Base-by-base conservation (phyloP, 2,113 vertebrate species). In the Puma concolor region DNA sequence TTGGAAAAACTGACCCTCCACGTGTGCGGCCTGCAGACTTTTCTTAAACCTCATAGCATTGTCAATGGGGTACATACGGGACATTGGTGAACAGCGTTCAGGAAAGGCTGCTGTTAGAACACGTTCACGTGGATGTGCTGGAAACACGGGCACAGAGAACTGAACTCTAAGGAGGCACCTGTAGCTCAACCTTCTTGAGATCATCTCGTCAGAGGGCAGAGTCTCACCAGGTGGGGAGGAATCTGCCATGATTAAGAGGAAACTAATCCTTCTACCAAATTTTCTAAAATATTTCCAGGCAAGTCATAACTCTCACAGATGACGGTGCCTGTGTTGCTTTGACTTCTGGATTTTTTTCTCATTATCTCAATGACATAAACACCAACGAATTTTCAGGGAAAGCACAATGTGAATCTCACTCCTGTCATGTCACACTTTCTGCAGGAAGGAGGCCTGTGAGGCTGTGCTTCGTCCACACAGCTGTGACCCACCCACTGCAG, bases 51-150 rank as follows among this genome's bases (percentile, higher is more conserved):
- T 17, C 16, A 16, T 0, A 0, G 83, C n/a, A 33, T 0, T 23
- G 29, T 66, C n/a, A 3, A 4, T 0, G 7, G 7, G 8, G 38
- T 1, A 13, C 1, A 9, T 29, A 27, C 7, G 36, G 7, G 31
- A 5, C 25, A 10, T 0, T 1, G 5, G 5, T 11, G n/a, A 67
- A 29, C 0, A 1, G 9, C 13, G 6, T 33, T 16, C 8, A 23
- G 64, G 64, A 19, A 23, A 19, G 44, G 36, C 13, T 19, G 4
- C 13, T 4, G 1, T 16, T 0, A 2, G 31, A 60, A 71, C 29
- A 15, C 0, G 48, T 14, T 72, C 14, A 36, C 4, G 7, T 6
- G 36, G 1, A 23, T 11, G 5, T 11, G 3, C 60, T 29, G 12
- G 38, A 50, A 48, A 82, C 14, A 69, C 0, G 7, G 33, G 31